These are phyloP conservation scores for Cheilinus undulatus DNA, from an alignment of 2,113 vertebrate genomes.

Conservation along the genomic window DNA sequence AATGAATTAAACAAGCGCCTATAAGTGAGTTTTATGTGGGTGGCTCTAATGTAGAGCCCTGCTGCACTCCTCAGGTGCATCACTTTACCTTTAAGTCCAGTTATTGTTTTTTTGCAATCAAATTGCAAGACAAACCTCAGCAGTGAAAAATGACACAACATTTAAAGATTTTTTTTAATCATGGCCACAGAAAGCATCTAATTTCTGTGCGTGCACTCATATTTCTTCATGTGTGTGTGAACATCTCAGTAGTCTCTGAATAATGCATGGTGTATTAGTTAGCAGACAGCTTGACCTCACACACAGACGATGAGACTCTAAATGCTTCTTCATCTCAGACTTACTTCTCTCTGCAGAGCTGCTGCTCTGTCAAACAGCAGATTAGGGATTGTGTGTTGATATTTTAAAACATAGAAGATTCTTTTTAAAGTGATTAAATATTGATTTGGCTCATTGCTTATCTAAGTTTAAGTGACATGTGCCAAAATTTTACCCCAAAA, in stretches of 20 bases:
- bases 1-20: slow-evolving; percentile 68
- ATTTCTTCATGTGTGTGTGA: slow-evolving; percentile 7
- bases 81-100: background rate
- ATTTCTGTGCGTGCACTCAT: background rate
- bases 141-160: no score
- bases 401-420: background rate
- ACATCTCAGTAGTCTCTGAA: slow-evolving; percentile 34
- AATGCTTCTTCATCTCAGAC: background rate
- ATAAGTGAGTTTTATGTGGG: slow-evolving; percentile 55
- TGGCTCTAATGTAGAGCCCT: slow-evolving; percentile 39
- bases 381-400: background rate
- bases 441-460: no score
- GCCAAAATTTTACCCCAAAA: no score
- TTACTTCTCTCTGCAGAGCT: background rate
- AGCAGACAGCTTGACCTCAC: slow-evolving; percentile 48
- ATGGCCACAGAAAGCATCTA: background rate
- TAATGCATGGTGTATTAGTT: slow-evolving; percentile 45
- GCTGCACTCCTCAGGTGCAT: background rate
- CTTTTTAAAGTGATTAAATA: no score
- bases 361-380: background rate
- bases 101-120: slow-evolving; percentile 17
- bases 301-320: slow-evolving; percentile 24
- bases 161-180: no score
- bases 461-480: no score
- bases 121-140: background rate